Evolutionary conservation across 2,113 vertebrate genomes (phyloP), one percentile per base, ranked within the genome.

Genomic region (Cercocebus atys): DNA sequence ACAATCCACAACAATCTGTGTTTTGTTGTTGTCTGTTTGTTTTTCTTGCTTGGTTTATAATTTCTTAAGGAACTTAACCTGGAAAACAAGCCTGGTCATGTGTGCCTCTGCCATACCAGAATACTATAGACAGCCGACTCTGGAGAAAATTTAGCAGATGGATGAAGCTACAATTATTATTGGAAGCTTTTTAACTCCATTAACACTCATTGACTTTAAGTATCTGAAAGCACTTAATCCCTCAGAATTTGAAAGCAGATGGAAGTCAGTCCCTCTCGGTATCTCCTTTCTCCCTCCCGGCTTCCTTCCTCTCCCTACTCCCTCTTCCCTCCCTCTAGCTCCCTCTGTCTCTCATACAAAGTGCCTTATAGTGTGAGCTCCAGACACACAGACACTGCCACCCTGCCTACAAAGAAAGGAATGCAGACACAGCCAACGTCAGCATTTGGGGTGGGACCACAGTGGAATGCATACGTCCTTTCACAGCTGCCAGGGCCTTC

Each of bases 171-270:
- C 22, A 50, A 6, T 61, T 25, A 55, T 52, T 86, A 73, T 27
- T 20, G 35, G 50, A 84, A 38, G 47, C 50, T 84, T 82, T 93
- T 32, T 73, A 87, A 40, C 70, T 55, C 79, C 55, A 92, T 45
- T 70, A 75, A 79, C 68, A 55, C 66, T 91, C 81, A 4, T 17
- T 79, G 40, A 57, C 64, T 90, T 66, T 47, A 59, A 85, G 82
- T 13, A 72, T 88, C 68, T 64, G 61, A 83, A 93, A 93, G 90
- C 32, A 55, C n/a, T 38, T 43, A 73, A 82, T 83, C 80, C 75
- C n/a, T 93, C 12, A n/a, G 73, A 85, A 89, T 61, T 75, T 70
- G n/a, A 73, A 90, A 90, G 73, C 83, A 96, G n/a, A 91, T 10
- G 6, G 17, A 86, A 57, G 17, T n/a, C 20, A 45, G 57, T 45